A percentile compares a stretch with the other conserved stretches of the same genome.
Evolutionary conservation across 2,797 vertebrate species (phyloP).

Genomic region (Tokudaia muenninki): DNA sequence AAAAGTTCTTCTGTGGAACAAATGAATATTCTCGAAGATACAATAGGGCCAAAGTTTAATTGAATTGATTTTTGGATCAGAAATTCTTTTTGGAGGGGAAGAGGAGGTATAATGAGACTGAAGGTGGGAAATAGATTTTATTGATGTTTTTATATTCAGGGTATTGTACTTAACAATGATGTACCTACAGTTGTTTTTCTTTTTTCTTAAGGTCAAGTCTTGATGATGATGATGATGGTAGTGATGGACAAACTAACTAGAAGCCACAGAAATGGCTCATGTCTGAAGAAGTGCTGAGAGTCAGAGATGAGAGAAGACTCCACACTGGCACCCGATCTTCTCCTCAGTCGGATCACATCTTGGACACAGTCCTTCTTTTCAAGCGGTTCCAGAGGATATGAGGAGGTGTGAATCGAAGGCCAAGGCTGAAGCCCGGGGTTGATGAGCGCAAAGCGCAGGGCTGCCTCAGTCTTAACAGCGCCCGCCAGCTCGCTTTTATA

Average conservation of each 20-base stretch:
- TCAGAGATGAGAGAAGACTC: constrained; percentile 33
- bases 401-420: constrained; percentile 62
- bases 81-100: neutral
- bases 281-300: constrained; percentile 66
- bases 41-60: constrained; percentile 15
- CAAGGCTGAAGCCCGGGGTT: neutral
- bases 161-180: neutral
- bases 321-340: constrained; percentile 49
- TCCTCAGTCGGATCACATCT: constrained; percentile 35
- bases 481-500: constrained; percentile 61
- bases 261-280: constrained; percentile 59
- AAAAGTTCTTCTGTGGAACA: neutral
- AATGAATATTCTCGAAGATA: constrained; percentile 19
- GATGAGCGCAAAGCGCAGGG: constrained; percentile 57
- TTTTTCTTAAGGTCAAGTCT: constrained; percentile 8
- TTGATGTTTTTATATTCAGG: neutral
- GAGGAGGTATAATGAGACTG: neutral
- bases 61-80: constrained; percentile 20
- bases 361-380: constrained; percentile 65
- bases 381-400: constrained; percentile 57
- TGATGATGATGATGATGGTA: neutral
- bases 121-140: neutral
- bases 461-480: neutral
- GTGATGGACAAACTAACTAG: neutral
- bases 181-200: neutral